phyloP scores from a whole-genome alignment of 2,888 invertebrate species.

The Drosophila formosana region DNA sequence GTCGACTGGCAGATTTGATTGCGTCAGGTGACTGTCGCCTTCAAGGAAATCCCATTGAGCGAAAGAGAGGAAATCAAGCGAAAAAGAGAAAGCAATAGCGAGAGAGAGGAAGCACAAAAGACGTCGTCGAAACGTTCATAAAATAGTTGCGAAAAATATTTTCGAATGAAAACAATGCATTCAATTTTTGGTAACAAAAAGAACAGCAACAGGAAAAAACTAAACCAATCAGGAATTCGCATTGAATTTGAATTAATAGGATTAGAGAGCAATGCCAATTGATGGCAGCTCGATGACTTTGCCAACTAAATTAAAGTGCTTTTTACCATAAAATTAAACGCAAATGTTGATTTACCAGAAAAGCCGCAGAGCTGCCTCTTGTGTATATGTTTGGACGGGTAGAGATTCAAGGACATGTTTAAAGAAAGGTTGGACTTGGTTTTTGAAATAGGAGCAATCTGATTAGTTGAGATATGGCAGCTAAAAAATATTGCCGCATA shows the following conservation, averaged over 20 bases:
- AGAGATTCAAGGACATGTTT: constrained; percentile 23
- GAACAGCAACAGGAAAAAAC: constrained; percentile 42
- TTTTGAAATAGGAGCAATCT: constrained; percentile 78
- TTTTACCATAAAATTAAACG: constrained; percentile 78
- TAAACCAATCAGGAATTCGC: constrained; percentile 56
- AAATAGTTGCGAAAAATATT: constrained; percentile 73
- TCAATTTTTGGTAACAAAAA: constrained; percentile 66
- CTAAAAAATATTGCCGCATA: constrained; percentile 78
- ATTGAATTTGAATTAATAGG: constrained; percentile 77
- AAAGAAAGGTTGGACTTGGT: constrained; percentile 36
- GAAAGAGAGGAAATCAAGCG: background rate
- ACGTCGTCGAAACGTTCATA: constrained; percentile 21
- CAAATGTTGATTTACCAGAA: constrained; percentile 72
- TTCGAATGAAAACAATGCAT: constrained; percentile 71
- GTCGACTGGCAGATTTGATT: constrained; percentile 52
- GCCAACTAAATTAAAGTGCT: constrained; percentile 78
- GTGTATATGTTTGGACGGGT: background rate
- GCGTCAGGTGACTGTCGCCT: constrained; percentile 46
- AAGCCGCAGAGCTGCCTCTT: background rate
- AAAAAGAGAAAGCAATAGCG: background rate
- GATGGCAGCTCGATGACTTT: constrained; percentile 56
- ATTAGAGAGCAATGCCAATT: constrained; percentile 57
- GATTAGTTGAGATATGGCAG: constrained; percentile 68
- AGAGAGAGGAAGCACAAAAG: constrained; percentile 6
- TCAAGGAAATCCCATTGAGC: constrained; percentile 29